Conservation (phyloP, 2,888 invertebrate genomes). For the Pandemis cinnamomeana region DNA sequence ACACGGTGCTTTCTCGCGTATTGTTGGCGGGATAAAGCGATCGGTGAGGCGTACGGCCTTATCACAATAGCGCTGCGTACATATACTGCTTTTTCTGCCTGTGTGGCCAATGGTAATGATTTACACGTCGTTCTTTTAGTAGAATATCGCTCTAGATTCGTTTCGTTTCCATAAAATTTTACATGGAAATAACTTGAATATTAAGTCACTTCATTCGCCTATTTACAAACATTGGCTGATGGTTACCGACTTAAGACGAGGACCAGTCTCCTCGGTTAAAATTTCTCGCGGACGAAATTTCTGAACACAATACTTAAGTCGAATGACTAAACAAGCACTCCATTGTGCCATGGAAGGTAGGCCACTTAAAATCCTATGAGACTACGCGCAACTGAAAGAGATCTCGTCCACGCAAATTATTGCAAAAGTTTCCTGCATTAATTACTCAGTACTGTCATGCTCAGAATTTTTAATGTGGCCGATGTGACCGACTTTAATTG, state of each 20-base stretch:
- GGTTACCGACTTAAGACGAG: no score
- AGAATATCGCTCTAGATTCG: background rate
- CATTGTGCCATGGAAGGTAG: background rate
- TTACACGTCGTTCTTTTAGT: slow-evolving; percentile 1
- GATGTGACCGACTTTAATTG: slow-evolving; percentile 31
- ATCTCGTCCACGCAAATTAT: background rate
- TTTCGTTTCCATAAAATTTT: background rate
- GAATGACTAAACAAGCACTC: background rate
- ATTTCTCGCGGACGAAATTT: background rate
- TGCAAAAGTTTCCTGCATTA: slow-evolving; percentile 8
- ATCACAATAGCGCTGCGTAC: slow-evolving; percentile 37
- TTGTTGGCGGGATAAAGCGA: slow-evolving; percentile 38
- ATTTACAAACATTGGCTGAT: background rate
- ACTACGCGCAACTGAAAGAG: background rate
- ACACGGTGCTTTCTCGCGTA: slow-evolving; percentile 40
- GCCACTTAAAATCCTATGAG: background rate
- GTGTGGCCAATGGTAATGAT: slow-evolving; percentile 11
- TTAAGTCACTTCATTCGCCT: background rate
- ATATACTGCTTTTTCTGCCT: background rate
- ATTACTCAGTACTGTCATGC: background rate
- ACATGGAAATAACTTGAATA: background rate
- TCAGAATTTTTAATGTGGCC: slow-evolving; percentile 7
- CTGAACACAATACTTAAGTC: background rate
- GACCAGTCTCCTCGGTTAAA: no score
- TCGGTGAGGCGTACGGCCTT: slow-evolving; percentile 35